phyloP scores from a whole-genome alignment of 2,113 vertebrate species.

The Geococcyx californianus region DNA sequence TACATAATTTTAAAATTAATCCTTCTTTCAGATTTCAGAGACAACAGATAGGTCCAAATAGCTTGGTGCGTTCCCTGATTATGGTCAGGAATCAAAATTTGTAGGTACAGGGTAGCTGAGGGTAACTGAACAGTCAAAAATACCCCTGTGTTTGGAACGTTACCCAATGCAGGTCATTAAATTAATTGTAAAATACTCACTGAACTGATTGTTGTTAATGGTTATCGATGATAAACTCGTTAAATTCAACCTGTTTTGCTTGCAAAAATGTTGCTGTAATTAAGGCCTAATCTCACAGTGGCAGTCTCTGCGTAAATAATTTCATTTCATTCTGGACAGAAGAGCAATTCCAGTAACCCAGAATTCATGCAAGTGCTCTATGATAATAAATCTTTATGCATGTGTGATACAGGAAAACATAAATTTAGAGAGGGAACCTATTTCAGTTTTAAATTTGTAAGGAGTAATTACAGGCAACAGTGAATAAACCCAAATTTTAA shows the following conservation, averaged over 20 bases:
- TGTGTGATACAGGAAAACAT: not conserved
- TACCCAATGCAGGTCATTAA: not conserved
- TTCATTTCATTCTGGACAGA: not conserved
- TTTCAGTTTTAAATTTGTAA: constrained; percentile 4
- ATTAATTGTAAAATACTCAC: not conserved
- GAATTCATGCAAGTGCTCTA: not conserved
- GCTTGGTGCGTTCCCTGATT: too few relatives aligned
- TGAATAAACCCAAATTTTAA: not conserved
- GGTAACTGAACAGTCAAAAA: not conserved
- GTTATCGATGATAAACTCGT: not conserved
- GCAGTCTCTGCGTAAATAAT: not conserved
- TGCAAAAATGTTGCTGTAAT: not conserved
- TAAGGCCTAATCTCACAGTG: not conserved
- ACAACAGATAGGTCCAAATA: not conserved
- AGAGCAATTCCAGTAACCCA: not conserved
- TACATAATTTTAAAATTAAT: not conserved
- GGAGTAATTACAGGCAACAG: not conserved
- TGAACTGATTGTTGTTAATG: not conserved
- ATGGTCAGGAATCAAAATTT: not conserved
- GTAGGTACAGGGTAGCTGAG: not conserved
- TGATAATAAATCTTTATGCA: not conserved
- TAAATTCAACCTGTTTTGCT: not conserved
- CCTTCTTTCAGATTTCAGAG: not conserved
- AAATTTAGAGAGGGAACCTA: not conserved
- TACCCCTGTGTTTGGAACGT: not conserved